phyloP scores from a whole-genome alignment of 2,888 invertebrate genomes.

The Yponomeuta evonymella region DNA sequence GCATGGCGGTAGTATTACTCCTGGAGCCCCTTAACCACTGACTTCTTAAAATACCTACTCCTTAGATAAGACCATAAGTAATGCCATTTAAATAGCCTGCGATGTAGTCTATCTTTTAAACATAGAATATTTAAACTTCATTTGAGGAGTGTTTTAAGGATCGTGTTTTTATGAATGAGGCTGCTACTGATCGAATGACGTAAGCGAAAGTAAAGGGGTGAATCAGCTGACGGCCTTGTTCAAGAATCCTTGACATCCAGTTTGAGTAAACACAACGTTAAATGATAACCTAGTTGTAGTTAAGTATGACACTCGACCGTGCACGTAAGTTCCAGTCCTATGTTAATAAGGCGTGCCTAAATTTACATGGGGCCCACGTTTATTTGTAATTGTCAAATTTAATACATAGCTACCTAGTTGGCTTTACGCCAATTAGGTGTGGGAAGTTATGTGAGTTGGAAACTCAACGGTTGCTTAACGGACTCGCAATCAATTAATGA shows the following conservation, averaged over 20 bases:
- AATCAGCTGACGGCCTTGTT: background rate
- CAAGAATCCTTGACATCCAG: slow-evolving; percentile 1
- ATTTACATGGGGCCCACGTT: slow-evolving; percentile 12
- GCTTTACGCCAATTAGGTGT: slow-evolving; percentile 10
- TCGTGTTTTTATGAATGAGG: background rate
- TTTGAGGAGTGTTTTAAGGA: background rate
- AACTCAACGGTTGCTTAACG: background rate
- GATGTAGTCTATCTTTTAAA: too few relatives aligned
- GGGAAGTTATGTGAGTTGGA: background rate
- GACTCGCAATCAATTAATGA: too few relatives aligned
- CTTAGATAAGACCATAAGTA: too few relatives aligned
- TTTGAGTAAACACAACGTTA: background rate
- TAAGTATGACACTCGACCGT: background rate
- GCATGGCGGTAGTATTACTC: too few relatives aligned
- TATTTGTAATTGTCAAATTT: slow-evolving; percentile 33
- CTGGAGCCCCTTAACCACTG: too few relatives aligned
- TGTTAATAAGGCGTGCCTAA: slow-evolving; percentile 7
- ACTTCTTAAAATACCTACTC: too few relatives aligned
- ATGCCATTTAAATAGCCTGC: too few relatives aligned
- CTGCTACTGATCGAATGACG: background rate
- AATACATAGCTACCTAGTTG: background rate
- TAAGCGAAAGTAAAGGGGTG: background rate
- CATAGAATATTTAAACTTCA: background rate
- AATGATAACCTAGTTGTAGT: background rate
- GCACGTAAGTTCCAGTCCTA: slow-evolving; percentile 4